A percentile compares a stretch with the other conserved stretches of the same genome.
Conservation (phyloP, 1,140 invertebrate species). For the Gryllus bimaculatus region DNA sequence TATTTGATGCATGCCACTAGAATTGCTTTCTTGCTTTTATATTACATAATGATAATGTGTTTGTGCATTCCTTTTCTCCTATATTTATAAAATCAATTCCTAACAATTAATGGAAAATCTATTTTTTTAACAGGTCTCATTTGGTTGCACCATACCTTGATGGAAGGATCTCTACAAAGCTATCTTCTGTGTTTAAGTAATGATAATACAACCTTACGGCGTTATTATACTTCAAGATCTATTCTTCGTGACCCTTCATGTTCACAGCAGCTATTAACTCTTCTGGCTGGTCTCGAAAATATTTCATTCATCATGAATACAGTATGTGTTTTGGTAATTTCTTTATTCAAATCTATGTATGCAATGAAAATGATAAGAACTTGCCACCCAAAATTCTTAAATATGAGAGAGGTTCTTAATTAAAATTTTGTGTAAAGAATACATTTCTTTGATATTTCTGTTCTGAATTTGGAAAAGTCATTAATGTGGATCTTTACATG, state of each 20-base stretch:
- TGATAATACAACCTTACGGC: constrained; percentile 34
- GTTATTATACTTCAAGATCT: constrained; percentile 38
- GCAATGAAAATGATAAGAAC: too few species aligned
- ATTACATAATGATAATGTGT: too few species aligned
- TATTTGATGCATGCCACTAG: too few species aligned
- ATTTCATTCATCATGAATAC: constrained; percentile 38
- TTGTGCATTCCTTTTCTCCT: too few species aligned
- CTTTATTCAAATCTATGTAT: not conserved
- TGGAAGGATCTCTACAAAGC: constrained; percentile 40
- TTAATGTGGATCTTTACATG: not conserved
- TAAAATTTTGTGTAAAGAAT: not conserved
- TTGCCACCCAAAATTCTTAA: too few species aligned
- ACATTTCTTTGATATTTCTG: constrained; percentile 2
- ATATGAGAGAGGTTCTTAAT: too few species aligned
- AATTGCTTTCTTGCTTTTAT: too few species aligned
- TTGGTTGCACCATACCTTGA: constrained; percentile 40
- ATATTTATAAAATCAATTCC: too few species aligned
- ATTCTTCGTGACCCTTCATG: constrained; percentile 38
- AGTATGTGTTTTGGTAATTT: constrained; percentile 28
- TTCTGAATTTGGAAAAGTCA: not conserved
- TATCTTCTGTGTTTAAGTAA: constrained; percentile 38
- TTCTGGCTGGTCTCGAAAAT: constrained; percentile 40
- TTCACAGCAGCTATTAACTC: constrained; percentile 39
- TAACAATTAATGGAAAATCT: not conserved
- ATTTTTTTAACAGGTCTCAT: constrained; percentile 32